Conservation (phyloP, 2,888 invertebrate genomes). For the Orgyia antiqua region DNA sequence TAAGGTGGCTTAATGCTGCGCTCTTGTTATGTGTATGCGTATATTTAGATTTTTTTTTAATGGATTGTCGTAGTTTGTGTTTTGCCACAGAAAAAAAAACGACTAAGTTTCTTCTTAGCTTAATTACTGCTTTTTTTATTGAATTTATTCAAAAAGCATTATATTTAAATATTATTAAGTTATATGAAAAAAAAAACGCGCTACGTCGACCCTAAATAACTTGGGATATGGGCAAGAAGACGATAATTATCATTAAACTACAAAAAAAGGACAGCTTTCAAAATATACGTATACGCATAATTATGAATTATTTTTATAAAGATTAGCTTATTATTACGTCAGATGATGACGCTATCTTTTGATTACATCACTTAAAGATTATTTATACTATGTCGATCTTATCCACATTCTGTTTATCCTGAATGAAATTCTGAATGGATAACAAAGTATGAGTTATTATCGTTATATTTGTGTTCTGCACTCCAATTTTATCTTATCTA, state of each 20-base stretch:
- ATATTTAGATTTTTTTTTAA: conserved; percentile 27
- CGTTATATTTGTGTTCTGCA: not conserved
- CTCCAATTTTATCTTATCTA: not conserved
- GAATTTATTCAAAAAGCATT: not conserved
- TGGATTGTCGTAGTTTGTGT: too few relatives aligned
- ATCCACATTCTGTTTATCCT: conserved; percentile 10
- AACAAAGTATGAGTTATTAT: not conserved
- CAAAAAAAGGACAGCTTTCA: conserved; percentile 13
- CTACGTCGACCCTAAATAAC: too few relatives aligned
- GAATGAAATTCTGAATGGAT: conserved; percentile 5
- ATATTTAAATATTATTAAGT: not conserved
- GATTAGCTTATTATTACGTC: conserved; percentile 58
- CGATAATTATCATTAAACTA: not conserved
- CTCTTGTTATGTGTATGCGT: conserved; percentile 32
- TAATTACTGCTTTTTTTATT: too few relatives aligned
- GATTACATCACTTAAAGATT: conserved; percentile 60
- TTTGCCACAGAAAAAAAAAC: too few relatives aligned
- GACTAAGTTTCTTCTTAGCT: too few relatives aligned
- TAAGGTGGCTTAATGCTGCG: conserved; percentile 59
- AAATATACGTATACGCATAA: conserved; percentile 35
- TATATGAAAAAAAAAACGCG: not conserved
- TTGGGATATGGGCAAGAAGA: not conserved
- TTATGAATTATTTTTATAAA: conserved; percentile 55
- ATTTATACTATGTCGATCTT: conserved; percentile 38
- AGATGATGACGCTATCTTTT: conserved; percentile 52